Evolutionary conservation across 2,113 vertebrate genomes (phyloP).

Genomic region (Zosterops lateralis): DNA sequence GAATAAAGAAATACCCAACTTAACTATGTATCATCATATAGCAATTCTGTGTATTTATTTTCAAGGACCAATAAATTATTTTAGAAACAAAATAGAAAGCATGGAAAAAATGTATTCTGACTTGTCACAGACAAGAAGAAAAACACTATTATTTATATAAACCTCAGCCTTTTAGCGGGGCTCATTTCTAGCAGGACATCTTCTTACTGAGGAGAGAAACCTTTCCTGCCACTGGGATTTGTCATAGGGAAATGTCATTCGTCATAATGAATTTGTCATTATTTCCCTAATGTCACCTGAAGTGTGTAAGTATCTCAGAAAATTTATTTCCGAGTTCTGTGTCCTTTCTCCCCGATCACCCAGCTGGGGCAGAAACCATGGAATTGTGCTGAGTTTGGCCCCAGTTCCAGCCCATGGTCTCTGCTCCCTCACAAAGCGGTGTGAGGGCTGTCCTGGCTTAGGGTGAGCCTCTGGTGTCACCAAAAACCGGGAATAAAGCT

Average conservation of each 20-base stretch:
- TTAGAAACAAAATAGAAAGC: neutral
- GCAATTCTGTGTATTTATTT: neutral
- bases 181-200: neutral
- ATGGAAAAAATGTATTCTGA: neutral
- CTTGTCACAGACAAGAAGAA: neutral
- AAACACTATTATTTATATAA: neutral
- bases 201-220: neutral
- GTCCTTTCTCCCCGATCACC: neutral
- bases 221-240: neutral
- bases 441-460: accelerated
- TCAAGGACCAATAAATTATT: neutral
- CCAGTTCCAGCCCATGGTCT: accelerated
- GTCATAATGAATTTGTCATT: no score
- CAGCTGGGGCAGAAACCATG: neutral
- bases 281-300: neutral
- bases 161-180: neutral
- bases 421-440: accelerated
- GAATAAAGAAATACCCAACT: neutral
- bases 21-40: neutral
- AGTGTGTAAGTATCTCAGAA: neutral
- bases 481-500: neutral
- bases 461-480: neutral
- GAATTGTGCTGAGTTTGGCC: accelerated
- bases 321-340: neutral
- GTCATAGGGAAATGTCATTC: neutral